Evolutionary conservation across 1,140 invertebrate species (phyloP), one percentile per base, ranked within the genome.

Genomic region (Mamestra configurata): DNA sequence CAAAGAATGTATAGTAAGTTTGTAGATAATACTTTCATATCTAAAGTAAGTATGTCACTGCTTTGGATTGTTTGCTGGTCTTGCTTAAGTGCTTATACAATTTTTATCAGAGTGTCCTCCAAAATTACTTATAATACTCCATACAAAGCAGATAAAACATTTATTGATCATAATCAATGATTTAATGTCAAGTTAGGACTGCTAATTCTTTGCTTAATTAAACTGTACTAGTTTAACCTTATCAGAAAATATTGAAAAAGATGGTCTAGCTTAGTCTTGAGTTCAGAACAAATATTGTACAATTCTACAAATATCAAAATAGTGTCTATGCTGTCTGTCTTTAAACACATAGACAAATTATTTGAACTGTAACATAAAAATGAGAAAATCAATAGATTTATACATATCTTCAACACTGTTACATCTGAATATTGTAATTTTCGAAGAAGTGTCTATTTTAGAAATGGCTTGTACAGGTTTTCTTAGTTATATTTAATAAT

Each of bases 21-120:
- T 20, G 53, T 55, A 24, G 53, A 11, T 22, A 10, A 24, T 24
- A 24, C n/a, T 10, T 55, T 55, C 22, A n/a, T 24, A 55, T 55
- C 4, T 55, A 22, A 55, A 35, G 18, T 37, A 31, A 27, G 6
- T 61, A 27, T 49, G 13, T 24, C 18, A 68, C 20, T 24, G 66
- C 66, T 46, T 70, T 46, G 40, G 22, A 70, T 70, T 70, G 40
- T 46, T 70, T 43, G 20, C 24, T 4, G 18, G 15, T n/a, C 40
- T 46, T 27, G 66, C 40, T 49, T 27, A 49, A 61, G 59, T 61
- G 31, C 59, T 70, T 46, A 6, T 1, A 31, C n/a, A n/a, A 1
- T 20, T 46, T 46, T 70, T 27, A 49, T 66, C 8, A 22, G 10
- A 20, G 18, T 66, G 35, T 40, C 35, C 61, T 40, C 61, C 31